Percentiles rank a stretch among this genome's conserved stretches.
phyloP scores from a whole-genome alignment of 2,797 vertebrate genomes.

The Fratercula arctica region DNA sequence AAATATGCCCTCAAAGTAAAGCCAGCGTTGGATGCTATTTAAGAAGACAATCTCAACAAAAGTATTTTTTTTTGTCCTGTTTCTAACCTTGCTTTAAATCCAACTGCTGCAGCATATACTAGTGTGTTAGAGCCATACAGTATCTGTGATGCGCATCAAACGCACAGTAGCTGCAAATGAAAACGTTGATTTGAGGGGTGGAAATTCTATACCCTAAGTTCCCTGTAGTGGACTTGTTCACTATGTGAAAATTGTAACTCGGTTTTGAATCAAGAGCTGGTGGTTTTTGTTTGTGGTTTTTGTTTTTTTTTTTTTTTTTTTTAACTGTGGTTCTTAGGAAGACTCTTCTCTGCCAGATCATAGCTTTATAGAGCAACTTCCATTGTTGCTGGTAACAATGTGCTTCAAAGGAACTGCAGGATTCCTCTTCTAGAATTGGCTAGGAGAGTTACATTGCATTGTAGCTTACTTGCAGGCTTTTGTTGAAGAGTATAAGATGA shows the following conservation, averaged over 20 bases:
- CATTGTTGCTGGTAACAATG: constrained; percentile 50
- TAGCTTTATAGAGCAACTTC: neutral
- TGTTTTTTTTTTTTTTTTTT: too few relatives aligned
- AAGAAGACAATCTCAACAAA: neutral
- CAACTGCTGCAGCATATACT: neutral
- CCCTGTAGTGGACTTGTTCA: neutral
- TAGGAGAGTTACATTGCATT: neutral
- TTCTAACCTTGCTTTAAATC: neutral
- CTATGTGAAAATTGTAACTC: neutral
- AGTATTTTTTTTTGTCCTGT: neutral
- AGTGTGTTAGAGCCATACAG: accelerated
- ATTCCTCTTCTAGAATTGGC: constrained; percentile 18
- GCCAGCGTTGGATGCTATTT: neutral
- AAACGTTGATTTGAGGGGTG: neutral
- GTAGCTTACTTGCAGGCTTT: constrained; percentile 18
- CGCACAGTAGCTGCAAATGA: neutral
- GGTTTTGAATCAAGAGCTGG: neutral
- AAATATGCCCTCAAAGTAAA: neutral
- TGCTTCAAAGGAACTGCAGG: constrained; percentile 31
- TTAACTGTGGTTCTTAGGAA: neutral
- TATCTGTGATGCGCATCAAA: neutral
- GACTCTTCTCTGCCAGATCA: neutral
- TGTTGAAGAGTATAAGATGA: constrained; percentile 21
- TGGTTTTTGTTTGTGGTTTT: too few relatives aligned
- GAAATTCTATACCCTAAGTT: neutral